Percentiles rank a stretch among this genome's conserved stretches.
Conservation (phyloP, 2,113 vertebrate species). For the Peromyscus maniculatus region DNA sequence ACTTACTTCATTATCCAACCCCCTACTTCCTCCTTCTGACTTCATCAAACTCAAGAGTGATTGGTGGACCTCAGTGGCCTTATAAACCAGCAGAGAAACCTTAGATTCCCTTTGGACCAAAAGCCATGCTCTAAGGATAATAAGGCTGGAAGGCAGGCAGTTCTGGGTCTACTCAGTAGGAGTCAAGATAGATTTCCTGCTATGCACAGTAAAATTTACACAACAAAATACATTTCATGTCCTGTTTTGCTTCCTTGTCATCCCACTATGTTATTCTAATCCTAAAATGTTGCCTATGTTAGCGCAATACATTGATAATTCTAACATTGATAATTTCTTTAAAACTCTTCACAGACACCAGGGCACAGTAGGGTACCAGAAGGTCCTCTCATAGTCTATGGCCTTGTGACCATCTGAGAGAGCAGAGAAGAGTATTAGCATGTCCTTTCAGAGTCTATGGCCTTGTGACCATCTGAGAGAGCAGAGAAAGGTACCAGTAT, state of each 20-base stretch:
- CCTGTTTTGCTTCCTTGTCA: background rate
- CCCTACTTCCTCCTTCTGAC: background rate
- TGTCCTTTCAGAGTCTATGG: background rate
- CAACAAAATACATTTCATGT: background rate
- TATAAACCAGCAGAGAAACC: background rate
- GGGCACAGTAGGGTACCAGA: background rate
- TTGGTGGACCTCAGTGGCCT: background rate
- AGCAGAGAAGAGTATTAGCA: background rate
- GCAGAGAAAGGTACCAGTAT: background rate
- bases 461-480: background rate
- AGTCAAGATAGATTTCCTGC: background rate
- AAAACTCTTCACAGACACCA: background rate
- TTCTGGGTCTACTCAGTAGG: background rate
- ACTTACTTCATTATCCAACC: background rate
- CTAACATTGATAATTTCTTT: background rate
- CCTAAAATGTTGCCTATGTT: background rate
- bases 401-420: background rate
- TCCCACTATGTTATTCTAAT: background rate
- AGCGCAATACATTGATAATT: background rate
- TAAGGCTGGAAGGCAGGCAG: background rate
- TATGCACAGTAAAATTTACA: background rate
- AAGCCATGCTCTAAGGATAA: background rate
- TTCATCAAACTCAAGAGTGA: conserved; percentile 25
- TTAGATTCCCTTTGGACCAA: background rate
- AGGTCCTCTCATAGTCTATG: background rate